Base-by-base conservation (phyloP, 37 sponge, comb jelly and placozoan species). In the Chondrilla cf. caribensis region DNA sequence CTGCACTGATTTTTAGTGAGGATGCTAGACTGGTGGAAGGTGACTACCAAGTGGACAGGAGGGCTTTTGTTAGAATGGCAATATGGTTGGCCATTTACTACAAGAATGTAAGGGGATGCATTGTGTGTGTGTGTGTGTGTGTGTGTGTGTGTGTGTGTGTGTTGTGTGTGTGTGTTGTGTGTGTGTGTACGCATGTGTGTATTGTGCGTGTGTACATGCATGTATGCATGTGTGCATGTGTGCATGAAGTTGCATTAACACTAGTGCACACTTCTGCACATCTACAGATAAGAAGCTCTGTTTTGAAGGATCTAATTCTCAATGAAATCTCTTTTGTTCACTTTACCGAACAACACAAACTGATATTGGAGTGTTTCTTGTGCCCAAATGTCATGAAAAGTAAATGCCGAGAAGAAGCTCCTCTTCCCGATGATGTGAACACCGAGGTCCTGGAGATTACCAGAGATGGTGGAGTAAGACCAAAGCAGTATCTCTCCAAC, bases 371-470 rank as follows among this genome's bases (percentile, higher is more conserved):
- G 54, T 81, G 71, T 32, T 86, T 86, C 79, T 70, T 86, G 7
- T 3, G 8, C 26, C 78, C 86, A 32, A 54, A 86, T 6, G n/a
- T 18, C 21, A 80, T 86, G 86, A 37, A 51, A 39, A 58, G 80
- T 15, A 47, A 47, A 47, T 47, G 51, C 51, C 28, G 57, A 2
- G 19, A 31, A 2, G 86, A 86, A 60, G 11, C 51, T 5, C 42
- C 51, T 6, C 62, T 71, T 60, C 79, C 86, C n/a, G 35, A 24
- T 7, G 72, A 86, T 80, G 71, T 80, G 28, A 77, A 81, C 51
- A 57, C 54, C 7, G 70, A 81, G 22, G 37, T 78, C 15, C 66
- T 81, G 31, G 86, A 86, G 59, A 2, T 86, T 4, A n/a, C 28
- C 21, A 60, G 14, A 0, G 72, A 39, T 60, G 72, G 44, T n/a